Base-by-base conservation (phyloP, 2,113 vertebrate genomes). In the Notarius lentiginosus region DNA sequence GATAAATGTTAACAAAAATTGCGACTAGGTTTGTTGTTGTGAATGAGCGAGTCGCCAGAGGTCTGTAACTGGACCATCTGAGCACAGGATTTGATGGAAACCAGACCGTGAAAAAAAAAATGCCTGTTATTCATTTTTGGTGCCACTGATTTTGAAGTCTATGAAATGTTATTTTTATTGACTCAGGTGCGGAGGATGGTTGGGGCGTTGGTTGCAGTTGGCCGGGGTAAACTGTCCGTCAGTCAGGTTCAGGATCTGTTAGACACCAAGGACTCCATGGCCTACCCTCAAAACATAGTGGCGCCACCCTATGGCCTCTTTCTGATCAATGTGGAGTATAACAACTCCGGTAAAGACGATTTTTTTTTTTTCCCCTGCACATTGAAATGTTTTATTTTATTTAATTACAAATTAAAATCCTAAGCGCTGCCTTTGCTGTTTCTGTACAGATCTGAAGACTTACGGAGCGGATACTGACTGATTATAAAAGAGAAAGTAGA, bases 181-280 rank as follows among this genome's bases (percentile, higher is more conserved):
- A 0, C 22, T 2, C 88, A 99, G 98, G 97, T 99, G 1, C 92
- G 97, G 41, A 95, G 97, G 86, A 97, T 98, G 96, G 95, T 94
- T 0, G 96, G 97, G 0, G 95, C 96, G 7, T 89, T 99, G 63
- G 97, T 98, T 80, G 96, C 96, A 0, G 97, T 97, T 4, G 97
- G 98, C 0, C 92, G 91, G 89, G 94, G 96, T 0, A 89, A 10
- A 27, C 53, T 98, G 47, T 90, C 90, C 0, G 94, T 96, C 1
- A 9, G 24, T 7, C 91, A 94, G 0, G 88, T 99, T 9, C 94
- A 94, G 84, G 91, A 91, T 11, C 85, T 98, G 27, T 86, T 99
- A 87, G 95, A 97, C 53, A 87, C 90, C 12, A 92, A 70, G 20
- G 95, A 97, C 82, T 75, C 95, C 0, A 70, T 86, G n/a, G 96